phyloP scores from a whole-genome alignment of 2,888 invertebrate genomes.

The Drosophila subquinaria region DNA sequence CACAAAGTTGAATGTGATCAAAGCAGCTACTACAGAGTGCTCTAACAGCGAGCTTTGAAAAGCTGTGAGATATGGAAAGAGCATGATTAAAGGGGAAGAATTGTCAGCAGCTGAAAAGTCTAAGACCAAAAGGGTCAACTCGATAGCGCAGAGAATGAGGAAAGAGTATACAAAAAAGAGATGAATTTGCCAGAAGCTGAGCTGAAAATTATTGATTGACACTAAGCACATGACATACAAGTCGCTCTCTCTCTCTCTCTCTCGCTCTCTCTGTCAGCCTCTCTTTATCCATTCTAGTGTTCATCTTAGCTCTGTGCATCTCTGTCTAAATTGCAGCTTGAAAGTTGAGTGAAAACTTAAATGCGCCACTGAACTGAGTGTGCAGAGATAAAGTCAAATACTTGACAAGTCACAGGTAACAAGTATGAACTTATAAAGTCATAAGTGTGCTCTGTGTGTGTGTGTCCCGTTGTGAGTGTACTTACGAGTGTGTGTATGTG shows the following conservation, averaged over 20 bases:
- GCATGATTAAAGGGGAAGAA: too few relatives aligned
- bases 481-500: constrained; percentile 32
- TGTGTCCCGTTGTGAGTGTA: constrained; percentile 36
- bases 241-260: not conserved
- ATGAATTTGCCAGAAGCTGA: not conserved
- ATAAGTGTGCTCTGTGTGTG: constrained; percentile 45
- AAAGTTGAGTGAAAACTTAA: constrained; percentile 71
- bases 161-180: not conserved
- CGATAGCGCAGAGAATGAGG: too few relatives aligned
- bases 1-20: not conserved
- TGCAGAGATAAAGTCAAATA: constrained; percentile 78
- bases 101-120: too few relatives aligned
- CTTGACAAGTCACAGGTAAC: constrained; percentile 81
- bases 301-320: not conserved
- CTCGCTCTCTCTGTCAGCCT: not conserved
- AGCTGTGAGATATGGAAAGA: too few relatives aligned
- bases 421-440: constrained; percentile 78
- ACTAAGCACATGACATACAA: not conserved
- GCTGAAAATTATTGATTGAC: constrained; percentile 37
- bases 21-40: not conserved
- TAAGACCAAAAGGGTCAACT: too few relatives aligned
- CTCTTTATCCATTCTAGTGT: not conserved
- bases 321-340: constrained; percentile 41
- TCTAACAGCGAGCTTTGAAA: not conserved
- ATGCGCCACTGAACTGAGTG: constrained; percentile 59